A percentile compares a stretch with the other conserved stretches of the same genome.
These are phyloP conservation scores for Cataglyphis altisquamis DNA, from an alignment of 2,888 invertebrate species.

Conservation along the genomic window DNA sequence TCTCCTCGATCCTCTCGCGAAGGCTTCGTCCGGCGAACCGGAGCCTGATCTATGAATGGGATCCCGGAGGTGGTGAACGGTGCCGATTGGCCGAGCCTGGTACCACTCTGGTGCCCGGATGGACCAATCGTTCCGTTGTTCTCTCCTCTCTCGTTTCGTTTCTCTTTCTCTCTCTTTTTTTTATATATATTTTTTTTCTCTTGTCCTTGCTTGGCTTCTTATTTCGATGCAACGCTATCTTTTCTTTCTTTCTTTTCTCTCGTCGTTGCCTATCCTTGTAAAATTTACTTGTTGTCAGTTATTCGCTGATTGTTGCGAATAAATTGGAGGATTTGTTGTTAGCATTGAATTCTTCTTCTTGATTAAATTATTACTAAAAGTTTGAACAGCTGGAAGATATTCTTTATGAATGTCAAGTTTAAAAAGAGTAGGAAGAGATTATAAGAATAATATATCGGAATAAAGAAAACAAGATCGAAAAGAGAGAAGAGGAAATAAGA, in stretches of 20 bases:
- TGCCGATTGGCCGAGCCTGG: conserved; percentile 80
- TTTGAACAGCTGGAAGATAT: background rate
- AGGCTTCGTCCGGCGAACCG: conserved; percentile 61
- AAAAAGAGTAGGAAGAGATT: background rate
- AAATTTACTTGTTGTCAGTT: conserved; percentile 52
- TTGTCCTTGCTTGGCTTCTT: conserved; percentile 62
- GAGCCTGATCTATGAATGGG: conserved; percentile 79
- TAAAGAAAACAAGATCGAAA: background rate
- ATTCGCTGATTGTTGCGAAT: conserved; percentile 46
- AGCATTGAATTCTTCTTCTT: background rate
- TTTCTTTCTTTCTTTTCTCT: conserved; percentile 58
- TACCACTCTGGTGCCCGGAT: conserved; percentile 74
- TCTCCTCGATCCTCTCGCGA: conserved; percentile 75
- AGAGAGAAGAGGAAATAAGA: background rate
- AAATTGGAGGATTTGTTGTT: conserved; percentile 41
- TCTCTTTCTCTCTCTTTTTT: conserved; percentile 74
- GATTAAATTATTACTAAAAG: background rate
- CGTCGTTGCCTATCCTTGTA: conserved; percentile 57
- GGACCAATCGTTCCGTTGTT: conserved; percentile 80
- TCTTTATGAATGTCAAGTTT: background rate
- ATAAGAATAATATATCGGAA: background rate
- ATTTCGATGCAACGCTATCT: conserved; percentile 31
- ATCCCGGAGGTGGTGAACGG: conserved; percentile 79
- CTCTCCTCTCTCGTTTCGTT: conserved; percentile 79
- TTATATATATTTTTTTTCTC: conserved; percentile 53